These are phyloP conservation scores for Thaumatotibia leucotreta DNA, from an alignment of 1,140 invertebrate species.

Conservation along the genomic window DNA sequence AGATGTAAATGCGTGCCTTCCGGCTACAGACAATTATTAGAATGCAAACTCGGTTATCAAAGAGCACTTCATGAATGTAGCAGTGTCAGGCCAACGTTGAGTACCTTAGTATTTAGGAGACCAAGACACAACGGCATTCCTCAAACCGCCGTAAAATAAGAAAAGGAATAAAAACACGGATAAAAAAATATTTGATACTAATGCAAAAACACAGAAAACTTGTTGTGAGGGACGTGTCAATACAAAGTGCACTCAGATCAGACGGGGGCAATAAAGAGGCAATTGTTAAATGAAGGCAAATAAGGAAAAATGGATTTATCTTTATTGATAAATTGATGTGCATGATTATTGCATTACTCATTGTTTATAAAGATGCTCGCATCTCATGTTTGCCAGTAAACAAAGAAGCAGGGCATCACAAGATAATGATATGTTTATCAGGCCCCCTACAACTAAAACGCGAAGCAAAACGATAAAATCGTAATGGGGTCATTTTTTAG, in stretches of 20 bases:
- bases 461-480: background rate
- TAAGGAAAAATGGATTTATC: background rate
- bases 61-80: background rate
- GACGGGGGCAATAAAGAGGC: background rate
- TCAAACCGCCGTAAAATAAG: background rate
- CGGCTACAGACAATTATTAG: background rate
- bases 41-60: background rate
- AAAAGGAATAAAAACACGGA: background rate
- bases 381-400: background rate
- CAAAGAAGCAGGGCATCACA: background rate
- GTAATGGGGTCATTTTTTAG: background rate
- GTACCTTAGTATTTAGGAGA: too few relatives aligned
- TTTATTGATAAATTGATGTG: constrained; percentile 11
- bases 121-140: background rate
- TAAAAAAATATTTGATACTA: background rate
- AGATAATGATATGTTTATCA: constrained; percentile 1
- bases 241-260: background rate
- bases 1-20: background rate
- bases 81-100: background rate
- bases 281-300: background rate
- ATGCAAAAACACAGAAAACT: background rate
- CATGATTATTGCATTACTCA: background rate
- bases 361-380: background rate
- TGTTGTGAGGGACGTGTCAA: background rate
- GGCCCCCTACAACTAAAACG: background rate